Evolutionary conservation across 2,113 vertebrate species (phyloP).

Genomic region (Lagopus leucura): DNA sequence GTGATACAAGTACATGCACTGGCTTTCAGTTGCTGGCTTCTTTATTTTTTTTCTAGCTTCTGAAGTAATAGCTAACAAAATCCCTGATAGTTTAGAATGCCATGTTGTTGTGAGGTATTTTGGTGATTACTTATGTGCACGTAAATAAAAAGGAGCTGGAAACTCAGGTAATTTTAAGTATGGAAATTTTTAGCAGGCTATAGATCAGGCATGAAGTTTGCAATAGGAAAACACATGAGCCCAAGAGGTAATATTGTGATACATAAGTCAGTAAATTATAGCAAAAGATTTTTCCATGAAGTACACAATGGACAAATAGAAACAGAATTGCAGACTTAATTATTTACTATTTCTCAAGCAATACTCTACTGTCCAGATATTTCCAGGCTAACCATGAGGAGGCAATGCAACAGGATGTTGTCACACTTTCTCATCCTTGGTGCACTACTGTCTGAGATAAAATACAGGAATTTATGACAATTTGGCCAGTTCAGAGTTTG

Average conservation of each 20-base stretch:
- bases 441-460: background rate
- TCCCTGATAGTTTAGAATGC: background rate
- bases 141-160: background rate
- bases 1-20: background rate
- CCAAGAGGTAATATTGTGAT: conserved; percentile 20
- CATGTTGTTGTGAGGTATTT: background rate
- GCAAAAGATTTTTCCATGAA: background rate
- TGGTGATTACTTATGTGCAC: background rate
- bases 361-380: background rate
- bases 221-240: background rate
- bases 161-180: background rate
- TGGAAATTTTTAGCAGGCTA: background rate
- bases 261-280: background rate
- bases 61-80: conserved; percentile 13
- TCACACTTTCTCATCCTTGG: background rate
- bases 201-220: background rate
- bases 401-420: no score
- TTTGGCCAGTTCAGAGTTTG: background rate
- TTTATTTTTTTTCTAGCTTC: background rate
- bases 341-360: background rate
- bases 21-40: background rate
- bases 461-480: background rate
- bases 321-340: background rate
- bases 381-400: background rate
- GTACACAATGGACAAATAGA: background rate